Base-by-base conservation (phyloP, 2,113 vertebrate genomes). In the Macrotis lagotis region DNA sequence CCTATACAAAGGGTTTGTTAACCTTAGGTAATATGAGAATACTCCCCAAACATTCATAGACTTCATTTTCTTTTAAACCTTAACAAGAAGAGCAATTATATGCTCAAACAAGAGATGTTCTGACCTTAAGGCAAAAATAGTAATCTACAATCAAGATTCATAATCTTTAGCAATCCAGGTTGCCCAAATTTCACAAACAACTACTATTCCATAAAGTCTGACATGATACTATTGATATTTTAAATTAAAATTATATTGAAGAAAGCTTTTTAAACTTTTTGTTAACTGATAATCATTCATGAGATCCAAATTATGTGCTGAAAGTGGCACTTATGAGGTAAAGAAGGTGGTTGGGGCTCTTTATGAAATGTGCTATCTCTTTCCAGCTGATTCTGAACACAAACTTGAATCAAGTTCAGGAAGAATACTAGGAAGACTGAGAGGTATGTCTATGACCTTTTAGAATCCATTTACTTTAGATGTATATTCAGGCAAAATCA, bases 401-500 rank as follows among this genome's bases (percentile, higher is more conserved):
- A 99, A 99, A 98, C 95, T 98, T 92, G 99, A 99, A 92, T 97
- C 99, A 94, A 99, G 97, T 97, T 99, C 99, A 95, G 99, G 98
- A 97, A 99, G 99, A 98, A 98, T 99, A 91, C 97, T 99, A 97
- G 99, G 99, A 97, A 99, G 99, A 98, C 98, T 99, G 94, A 98
- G 99, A 99, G 99, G 99, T 99, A 98, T 95, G 97, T 91, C 50
- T 51, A 19, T 95, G 94, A 91, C 93, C 74, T 97, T 97, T 96
- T 91, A 93, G 93, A 98, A 96, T 0, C 0, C 59, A 90, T 19
- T 92, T 90, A 91, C 89, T 96, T 74, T 25, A 74, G 8, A 0
- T 95, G 95, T 91, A 93, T 96, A 93, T 96, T 91, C 50, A 93
- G 88, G 44, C 95, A 83, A 66, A 89, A 94, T 96, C 51, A 94